Percentiles rank a stretch among this genome's conserved stretches.
These are phyloP conservation scores for Amphiduros pacificus DNA, from an alignment of 2,888 invertebrate species.

Conservation along the genomic window DNA sequence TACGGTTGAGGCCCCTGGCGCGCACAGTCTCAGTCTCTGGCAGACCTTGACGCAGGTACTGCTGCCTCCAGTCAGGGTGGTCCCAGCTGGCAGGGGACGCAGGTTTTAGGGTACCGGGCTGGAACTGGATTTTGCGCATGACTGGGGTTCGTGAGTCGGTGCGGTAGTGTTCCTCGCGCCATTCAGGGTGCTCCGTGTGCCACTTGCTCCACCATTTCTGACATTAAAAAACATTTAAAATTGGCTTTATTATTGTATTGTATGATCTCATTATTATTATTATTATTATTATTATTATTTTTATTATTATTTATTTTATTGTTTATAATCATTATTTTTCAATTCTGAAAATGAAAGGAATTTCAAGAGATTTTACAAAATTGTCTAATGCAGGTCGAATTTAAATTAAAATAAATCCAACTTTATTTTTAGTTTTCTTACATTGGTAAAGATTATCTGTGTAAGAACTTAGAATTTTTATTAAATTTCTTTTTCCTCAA, in stretches of 20 bases:
- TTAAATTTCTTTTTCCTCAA: too few species aligned
- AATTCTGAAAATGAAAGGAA: too few species aligned
- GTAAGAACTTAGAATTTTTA: too few species aligned
- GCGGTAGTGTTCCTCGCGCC: slow-evolving; percentile 30
- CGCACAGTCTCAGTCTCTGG: slow-evolving; percentile 48
- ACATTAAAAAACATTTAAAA: not conserved
- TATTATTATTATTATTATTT: not conserved
- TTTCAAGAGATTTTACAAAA: too few species aligned
- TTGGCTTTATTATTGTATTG: not conserved
- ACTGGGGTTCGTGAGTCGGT: slow-evolving; percentile 25
- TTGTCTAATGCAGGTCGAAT: too few species aligned
- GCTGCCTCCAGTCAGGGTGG: slow-evolving; percentile 27
- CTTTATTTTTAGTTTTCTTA: too few species aligned
- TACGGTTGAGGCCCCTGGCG: slow-evolving; percentile 46
- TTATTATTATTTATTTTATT: not conserved
- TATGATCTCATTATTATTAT: too few species aligned
- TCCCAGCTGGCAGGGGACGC: slow-evolving; percentile 17
- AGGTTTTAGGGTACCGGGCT: slow-evolving; percentile 22
- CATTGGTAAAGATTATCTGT: too few species aligned
- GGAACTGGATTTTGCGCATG: slow-evolving; percentile 24
- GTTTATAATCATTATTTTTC: too few species aligned
- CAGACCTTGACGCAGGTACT: slow-evolving; percentile 33
- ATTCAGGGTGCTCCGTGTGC: slow-evolving; percentile 27
- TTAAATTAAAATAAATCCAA: too few species aligned
- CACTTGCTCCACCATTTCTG: slow-evolving; percentile 29